These are phyloP conservation scores for Theonella swinhoei DNA, from an alignment of 37 sponge, comb jelly and placozoan species.

Conservation along the genomic window DNA sequence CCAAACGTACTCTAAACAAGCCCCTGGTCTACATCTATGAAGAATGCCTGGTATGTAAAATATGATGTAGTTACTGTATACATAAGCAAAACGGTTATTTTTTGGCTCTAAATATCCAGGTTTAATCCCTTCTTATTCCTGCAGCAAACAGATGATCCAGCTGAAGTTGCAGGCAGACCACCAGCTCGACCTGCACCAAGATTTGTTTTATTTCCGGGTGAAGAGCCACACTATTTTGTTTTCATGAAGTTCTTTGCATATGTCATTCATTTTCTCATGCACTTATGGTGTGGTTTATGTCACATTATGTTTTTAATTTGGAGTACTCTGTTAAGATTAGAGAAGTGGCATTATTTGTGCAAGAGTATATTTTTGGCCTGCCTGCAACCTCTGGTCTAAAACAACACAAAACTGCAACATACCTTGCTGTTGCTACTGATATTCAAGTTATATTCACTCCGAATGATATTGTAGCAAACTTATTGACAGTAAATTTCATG, in stretches of 20 bases:
- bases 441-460: no score
- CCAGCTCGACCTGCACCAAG: slow-evolving; percentile 12
- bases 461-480: no score
- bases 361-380: slow-evolving; percentile 22
- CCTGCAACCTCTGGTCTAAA: slow-evolving; percentile 8
- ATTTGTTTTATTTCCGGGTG: neutral
- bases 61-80: no score
- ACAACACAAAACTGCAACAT: slow-evolving; percentile 3
- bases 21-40: slow-evolving; percentile 11
- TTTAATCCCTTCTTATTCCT: no score
- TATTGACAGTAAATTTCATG: no score
- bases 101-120: no score
- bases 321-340: slow-evolving; percentile 6
- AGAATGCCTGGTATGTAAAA: slow-evolving; percentile 19
- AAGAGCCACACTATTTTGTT: neutral
- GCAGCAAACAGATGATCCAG: slow-evolving; percentile 4
- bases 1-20: neutral
- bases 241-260: no score
- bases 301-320: slow-evolving; percentile 15
- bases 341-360: slow-evolving; percentile 28
- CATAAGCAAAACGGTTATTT: no score
- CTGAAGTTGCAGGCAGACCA: neutral
- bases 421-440: slow-evolving; percentile 2
- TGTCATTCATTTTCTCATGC: neutral
- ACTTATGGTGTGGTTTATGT: slow-evolving; percentile 9